A percentile compares a stretch with the other conserved stretches of the same genome.
Evolutionary conservation across 92 coral and sea anemone genomes (phyloP).

Genomic region (Zoanthus sociatus): DNA sequence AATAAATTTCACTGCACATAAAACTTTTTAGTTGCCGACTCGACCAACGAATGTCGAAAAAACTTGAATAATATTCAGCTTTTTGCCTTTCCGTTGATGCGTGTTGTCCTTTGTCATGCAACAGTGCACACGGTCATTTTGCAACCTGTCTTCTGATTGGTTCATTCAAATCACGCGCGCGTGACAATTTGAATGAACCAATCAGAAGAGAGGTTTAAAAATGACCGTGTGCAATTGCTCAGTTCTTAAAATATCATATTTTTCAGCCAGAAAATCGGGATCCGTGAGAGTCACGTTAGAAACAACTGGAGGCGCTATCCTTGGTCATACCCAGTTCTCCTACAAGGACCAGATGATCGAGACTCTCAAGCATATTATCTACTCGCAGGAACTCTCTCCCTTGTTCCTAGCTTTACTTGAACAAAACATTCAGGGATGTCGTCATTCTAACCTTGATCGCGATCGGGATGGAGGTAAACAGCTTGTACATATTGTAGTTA

Average conservation of each 20-base stretch:
- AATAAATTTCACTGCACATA: too few species aligned
- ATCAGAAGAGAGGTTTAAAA: too few species aligned
- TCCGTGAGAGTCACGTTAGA: slow-evolving; percentile 39
- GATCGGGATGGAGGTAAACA: slow-evolving; percentile 4
- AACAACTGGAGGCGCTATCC: slow-evolving; percentile 41
- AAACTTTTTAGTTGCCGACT: too few species aligned
- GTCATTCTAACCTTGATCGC: background rate
- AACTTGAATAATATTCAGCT: too few species aligned
- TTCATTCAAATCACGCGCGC: too few species aligned
- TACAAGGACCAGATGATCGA: slow-evolving; percentile 8
- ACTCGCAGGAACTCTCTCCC: slow-evolving; percentile 20
- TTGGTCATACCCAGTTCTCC: slow-evolving; percentile 20
- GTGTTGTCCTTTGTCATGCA: too few species aligned
- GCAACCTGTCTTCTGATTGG: too few species aligned
- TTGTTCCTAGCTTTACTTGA: slow-evolving; percentile 13
- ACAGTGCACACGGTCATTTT: too few species aligned
- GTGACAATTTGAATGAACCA: too few species aligned
- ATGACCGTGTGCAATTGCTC: too few species aligned
- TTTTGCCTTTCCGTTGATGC: too few species aligned
- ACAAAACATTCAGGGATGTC: slow-evolving; percentile 13
- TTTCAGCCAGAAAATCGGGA: slow-evolving; percentile 26
- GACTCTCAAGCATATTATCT: slow-evolving; percentile 16
- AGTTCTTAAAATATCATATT: background rate
- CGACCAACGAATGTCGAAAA: too few species aligned
- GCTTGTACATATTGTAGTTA: background rate